A percentile compares a stretch with the other conserved stretches of the same genome.
Evolutionary conservation across 2,113 vertebrate species (phyloP).

Genomic region (Epinephelus moara): DNA sequence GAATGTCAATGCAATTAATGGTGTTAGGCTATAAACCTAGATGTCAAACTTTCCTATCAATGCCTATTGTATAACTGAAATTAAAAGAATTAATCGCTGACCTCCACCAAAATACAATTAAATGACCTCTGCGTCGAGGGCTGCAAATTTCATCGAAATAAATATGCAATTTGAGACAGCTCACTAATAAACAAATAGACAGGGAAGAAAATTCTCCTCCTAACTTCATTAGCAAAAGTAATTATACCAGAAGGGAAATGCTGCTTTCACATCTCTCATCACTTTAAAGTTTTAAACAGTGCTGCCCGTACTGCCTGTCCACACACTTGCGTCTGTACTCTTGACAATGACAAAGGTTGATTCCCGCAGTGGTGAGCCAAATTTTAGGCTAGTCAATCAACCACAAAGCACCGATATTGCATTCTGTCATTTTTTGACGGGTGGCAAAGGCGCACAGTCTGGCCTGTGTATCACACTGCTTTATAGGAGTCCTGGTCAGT

Average conservation of each 20-base stretch:
- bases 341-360: conserved; percentile 33
- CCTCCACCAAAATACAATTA: conserved; percentile 5
- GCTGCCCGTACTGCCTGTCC: not conserved
- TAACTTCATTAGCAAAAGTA: conserved; percentile 29
- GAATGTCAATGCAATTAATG: not conserved
- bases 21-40: not conserved
- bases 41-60: not conserved
- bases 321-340: conserved; percentile 6
- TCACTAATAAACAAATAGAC: conserved; percentile 21
- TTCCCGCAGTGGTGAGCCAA: conserved; percentile 23
- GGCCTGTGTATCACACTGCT: conserved; percentile 57
- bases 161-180: conserved; percentile 4
- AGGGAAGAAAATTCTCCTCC: not conserved
- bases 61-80: not conserved
- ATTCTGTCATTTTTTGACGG: conserved; percentile 44
- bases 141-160: not conserved
- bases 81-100: not conserved
- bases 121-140: not conserved
- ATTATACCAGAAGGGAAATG: conserved; percentile 36
- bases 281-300: not conserved
- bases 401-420: conserved; percentile 33
- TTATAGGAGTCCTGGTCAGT: conserved; percentile 60
- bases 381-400: conserved; percentile 62
- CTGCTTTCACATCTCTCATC: conserved; percentile 22
- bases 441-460: conserved; percentile 17